These are phyloP conservation scores for Esperia sulphurella DNA, from an alignment of 2,888 invertebrate species.

Conservation along the genomic window DNA sequence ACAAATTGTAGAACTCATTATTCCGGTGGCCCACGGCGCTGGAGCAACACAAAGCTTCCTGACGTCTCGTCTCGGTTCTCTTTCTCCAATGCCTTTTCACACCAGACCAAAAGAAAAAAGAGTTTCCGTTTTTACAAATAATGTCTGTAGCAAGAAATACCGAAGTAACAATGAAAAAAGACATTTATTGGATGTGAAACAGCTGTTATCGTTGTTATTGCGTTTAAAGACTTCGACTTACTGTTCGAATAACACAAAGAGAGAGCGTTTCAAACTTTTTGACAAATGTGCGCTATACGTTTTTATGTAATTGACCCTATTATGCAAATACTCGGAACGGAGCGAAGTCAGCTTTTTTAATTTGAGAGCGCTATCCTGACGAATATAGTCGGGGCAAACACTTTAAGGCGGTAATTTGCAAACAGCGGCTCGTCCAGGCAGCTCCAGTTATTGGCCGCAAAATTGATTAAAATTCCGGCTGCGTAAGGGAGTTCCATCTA, in stretches of 20 bases:
- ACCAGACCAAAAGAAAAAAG: slow-evolving; percentile 15
- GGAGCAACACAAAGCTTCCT: slow-evolving; percentile 29
- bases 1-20: slow-evolving; percentile 50
- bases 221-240: slow-evolving; percentile 2
- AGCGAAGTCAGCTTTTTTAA: slow-evolving; percentile 38
- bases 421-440: slow-evolving; percentile 42
- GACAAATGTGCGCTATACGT: slow-evolving; percentile 16
- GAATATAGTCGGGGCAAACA: slow-evolving; percentile 49
- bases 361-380: slow-evolving; percentile 46
- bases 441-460: slow-evolving; percentile 64
- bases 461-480: slow-evolving; percentile 73
- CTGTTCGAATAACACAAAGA: slow-evolving; percentile 19
- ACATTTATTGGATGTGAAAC: slow-evolving; percentile 28
- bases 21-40: slow-evolving; percentile 31
- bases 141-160: slow-evolving; percentile 17
- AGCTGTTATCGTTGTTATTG: slow-evolving; percentile 18
- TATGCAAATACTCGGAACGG: slow-evolving; percentile 38
- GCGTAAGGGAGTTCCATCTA: slow-evolving; percentile 56
- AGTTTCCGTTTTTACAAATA: slow-evolving; percentile 14
- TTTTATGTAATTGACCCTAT: slow-evolving; percentile 32
- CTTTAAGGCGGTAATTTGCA: slow-evolving; percentile 62
- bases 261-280: slow-evolving; percentile 8
- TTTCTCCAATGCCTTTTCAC: slow-evolving; percentile 22
- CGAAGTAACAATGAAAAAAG: slow-evolving; percentile 19
- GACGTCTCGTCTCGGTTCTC: slow-evolving; percentile 27